These are phyloP conservation scores for Ophioderma brevispina DNA, from an alignment of 35 echinoderm and acorn worm genomes.

Conservation along the genomic window DNA sequence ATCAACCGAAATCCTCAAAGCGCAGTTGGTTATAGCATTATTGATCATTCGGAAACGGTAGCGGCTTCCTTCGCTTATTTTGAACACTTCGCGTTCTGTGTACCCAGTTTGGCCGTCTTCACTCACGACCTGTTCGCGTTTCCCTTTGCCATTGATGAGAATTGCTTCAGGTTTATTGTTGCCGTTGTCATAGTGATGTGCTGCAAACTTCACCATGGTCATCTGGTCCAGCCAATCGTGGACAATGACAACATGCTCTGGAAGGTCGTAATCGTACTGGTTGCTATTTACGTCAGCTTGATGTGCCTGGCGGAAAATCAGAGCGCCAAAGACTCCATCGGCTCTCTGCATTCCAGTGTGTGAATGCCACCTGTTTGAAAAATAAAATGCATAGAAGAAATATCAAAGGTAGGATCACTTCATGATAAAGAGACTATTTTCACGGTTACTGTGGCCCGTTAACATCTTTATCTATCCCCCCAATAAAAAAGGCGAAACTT, in stretches of 20 bases:
- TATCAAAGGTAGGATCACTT: too few relatives aligned
- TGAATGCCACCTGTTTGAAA: constrained; percentile 84
- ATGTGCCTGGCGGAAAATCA: constrained; percentile 47
- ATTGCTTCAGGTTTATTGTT: background rate
- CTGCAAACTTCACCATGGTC: background rate
- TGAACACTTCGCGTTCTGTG: constrained; percentile 44
- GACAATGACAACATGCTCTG: constrained; percentile 58
- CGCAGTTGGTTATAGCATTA: constrained; percentile 41
- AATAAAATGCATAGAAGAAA: too few relatives aligned
- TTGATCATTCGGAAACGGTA: constrained; percentile 72
- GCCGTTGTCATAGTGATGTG: too few relatives aligned
- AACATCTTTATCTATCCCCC: too few relatives aligned
- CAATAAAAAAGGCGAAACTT: too few relatives aligned
- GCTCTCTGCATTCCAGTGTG: constrained; percentile 70
- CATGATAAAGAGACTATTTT: too few relatives aligned
- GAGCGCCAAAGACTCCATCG: constrained; percentile 67
- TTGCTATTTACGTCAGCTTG: constrained; percentile 26
- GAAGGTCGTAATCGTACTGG: constrained; percentile 58
- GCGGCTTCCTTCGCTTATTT: constrained; percentile 7
- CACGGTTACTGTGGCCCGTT: too few relatives aligned
- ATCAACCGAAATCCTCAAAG: constrained; percentile 54
- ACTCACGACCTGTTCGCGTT: background rate
- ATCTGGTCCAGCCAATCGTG: constrained; percentile 61
- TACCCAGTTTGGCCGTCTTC: background rate
- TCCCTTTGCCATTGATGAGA: constrained; percentile 54